Evolutionary conservation across 2,113 vertebrate genomes (phyloP), one percentile per base, ranked within the genome.

Genomic region (Mastomys coucha): DNA sequence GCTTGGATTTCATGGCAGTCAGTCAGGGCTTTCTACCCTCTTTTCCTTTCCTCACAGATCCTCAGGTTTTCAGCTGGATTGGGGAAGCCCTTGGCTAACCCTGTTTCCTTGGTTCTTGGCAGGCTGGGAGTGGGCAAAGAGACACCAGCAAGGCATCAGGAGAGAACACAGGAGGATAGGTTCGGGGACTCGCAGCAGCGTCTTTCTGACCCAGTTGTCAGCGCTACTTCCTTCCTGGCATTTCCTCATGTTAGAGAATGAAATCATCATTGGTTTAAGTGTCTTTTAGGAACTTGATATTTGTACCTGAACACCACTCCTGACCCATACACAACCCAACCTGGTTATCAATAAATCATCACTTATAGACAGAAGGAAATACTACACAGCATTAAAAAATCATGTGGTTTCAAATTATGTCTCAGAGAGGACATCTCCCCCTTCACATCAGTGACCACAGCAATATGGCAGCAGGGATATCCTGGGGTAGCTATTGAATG

Each of bases 401-500:
- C 88, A 94, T 77, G 63, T 69, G 73, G 93, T 96, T 97, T 86
- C 94, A 67, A 94, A 73, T 94, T 63, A 76, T 86, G 82, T n/a
- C 69, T 49, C 42, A 19, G 13, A 88, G 45, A n/a, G 73, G 42
- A 60, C 2, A 4, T 36, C 70, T 36, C 22, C 8, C 0, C 1
- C 20, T 60, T 24, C 22, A 70, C 28, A 24, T 36, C 77, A 53
- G 33, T 53, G 19, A 33, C 10, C 5, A 24, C 0, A 63, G 56
- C 82, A 45, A 33, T 72, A 7, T 39, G 17, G 28, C 73, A 80
- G 31, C 24, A 31, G 14, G 65, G 65, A 12, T 67, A 67, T 42
- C 36, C 13, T 84, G 45, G 24, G 76, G 24, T 16, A 42, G 20
- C 7, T 4, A 2, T 19, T 16, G 19, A 60, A 39, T 7, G 1